A percentile compares a stretch with the other conserved stretches of the same genome.
phyloP scores from a whole-genome alignment of 2,797 vertebrate genomes.

The Acanthopagrus latus region DNA sequence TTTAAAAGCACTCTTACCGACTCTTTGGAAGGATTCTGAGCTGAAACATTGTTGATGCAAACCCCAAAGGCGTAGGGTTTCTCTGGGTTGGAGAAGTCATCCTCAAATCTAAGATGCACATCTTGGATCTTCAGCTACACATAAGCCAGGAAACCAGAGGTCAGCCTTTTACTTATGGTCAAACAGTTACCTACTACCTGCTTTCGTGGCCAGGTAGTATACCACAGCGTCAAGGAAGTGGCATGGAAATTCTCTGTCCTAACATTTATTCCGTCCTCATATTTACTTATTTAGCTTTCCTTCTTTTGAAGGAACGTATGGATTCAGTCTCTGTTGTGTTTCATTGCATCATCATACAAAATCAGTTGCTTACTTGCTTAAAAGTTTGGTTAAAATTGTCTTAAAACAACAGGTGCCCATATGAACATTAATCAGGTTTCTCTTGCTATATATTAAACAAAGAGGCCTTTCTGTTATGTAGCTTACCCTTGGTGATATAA shows the following conservation, averaged over 20 bases:
- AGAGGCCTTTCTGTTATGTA: not conserved
- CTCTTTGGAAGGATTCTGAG: slow-evolving; percentile 93
- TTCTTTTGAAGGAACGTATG: not conserved
- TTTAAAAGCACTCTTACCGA: slow-evolving; percentile 83
- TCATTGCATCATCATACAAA: not conserved
- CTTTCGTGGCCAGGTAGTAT: too few species aligned
- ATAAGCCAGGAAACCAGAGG: slow-evolving; percentile 12
- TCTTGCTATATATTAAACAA: not conserved
- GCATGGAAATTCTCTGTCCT: not conserved
- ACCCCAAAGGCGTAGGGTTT: slow-evolving; percentile 94
- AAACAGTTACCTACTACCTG: not conserved
- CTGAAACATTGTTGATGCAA: slow-evolving; percentile 95
- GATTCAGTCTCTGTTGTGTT: not conserved
- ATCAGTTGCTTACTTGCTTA: not conserved
- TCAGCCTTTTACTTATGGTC: slow-evolving; percentile 1
- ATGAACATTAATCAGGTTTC: too few species aligned
- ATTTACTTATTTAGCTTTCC: not conserved
- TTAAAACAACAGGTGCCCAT: too few species aligned
- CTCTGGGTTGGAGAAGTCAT: slow-evolving; percentile 89
- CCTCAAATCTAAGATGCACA: slow-evolving; percentile 96
- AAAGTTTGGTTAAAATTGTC: too few species aligned
- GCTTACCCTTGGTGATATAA: not conserved
- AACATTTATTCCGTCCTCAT: not conserved
- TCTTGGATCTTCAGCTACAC: slow-evolving; percentile 95
- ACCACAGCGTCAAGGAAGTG: not conserved